Base-by-base conservation (phyloP, 2,888 invertebrate genomes). In the Rhingia rostrata region DNA sequence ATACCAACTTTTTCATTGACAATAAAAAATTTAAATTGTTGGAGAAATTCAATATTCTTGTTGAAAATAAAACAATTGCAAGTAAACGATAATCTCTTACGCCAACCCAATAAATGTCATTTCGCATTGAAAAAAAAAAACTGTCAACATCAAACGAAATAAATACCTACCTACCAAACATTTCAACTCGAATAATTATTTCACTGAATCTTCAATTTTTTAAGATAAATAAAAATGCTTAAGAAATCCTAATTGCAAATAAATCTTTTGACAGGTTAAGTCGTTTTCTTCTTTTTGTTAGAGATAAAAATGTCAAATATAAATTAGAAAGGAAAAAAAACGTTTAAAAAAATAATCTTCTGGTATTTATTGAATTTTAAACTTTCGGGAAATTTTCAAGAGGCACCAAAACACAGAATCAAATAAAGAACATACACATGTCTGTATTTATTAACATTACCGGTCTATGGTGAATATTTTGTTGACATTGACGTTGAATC, bases 311-410 rank as follows among this genome's bases (percentile, higher is more conserved):
- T 10, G 39, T 51, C 7, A 43, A n/a, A 49, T 9, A 58, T 41
- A 74, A 63, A 32, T 53, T 10, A 6, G 39, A n/a, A 5, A 33
- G 0, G 61, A 51, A 33, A 35, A 53, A 60, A 63, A 45, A 35
- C n/a, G 10, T 32, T 7, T 45, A 61, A 30, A 41, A 47, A 56
- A 37, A 54, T 47, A 56, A 51, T 45, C 45, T 14, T 22, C 35
- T 14, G 14, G 30, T 56, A 37, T 39, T 41, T 41, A 4, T 70
- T 41, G 56, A 66, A 74, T 58, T 74, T 66, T 66, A 64, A 64
- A 74, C 22, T 58, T 30, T 58, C 64, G 66, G 74, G 66, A 74
- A 74, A 74, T 74, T 74, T n/a, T 33, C 58, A 56, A 74, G 64
- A 66, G 53, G 33, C 32, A 47, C 22, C 9, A 7, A 30, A 64